Conservation (phyloP, 2,888 invertebrate genomes). For the Rhamphomyia laevipes region DNA sequence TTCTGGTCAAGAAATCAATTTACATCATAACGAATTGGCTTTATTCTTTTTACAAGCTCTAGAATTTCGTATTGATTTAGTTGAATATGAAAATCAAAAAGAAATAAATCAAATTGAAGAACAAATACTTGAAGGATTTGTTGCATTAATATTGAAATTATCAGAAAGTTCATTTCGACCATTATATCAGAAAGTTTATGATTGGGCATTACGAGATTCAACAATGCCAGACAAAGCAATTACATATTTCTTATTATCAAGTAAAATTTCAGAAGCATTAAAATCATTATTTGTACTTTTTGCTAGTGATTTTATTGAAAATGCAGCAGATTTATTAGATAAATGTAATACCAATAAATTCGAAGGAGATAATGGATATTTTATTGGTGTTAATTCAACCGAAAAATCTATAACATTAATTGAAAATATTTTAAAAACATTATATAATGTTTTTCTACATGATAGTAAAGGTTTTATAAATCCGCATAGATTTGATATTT, state of each 20-base stretch:
- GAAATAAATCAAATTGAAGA: slow-evolving; percentile 55
- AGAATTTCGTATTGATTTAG: slow-evolving; percentile 50
- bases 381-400: background rate
- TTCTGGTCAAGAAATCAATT: slow-evolving; percentile 49
- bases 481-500: slow-evolving; percentile 68
- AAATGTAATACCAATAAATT: slow-evolving; percentile 51
- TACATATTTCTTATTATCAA: slow-evolving; percentile 66
- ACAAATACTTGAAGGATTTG: slow-evolving; percentile 63
- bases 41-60: slow-evolving; percentile 62
- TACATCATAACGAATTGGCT: slow-evolving; percentile 55
- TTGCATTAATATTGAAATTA: slow-evolving; percentile 69
- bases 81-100: slow-evolving; percentile 29
- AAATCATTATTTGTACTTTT: slow-evolving; percentile 85
- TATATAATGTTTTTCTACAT: slow-evolving; percentile 66
- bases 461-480: slow-evolving; percentile 76
- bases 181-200: slow-evolving; percentile 73
- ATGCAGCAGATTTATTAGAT: slow-evolving; percentile 62
- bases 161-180: slow-evolving; percentile 84
- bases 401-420: slow-evolving; percentile 49
- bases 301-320: slow-evolving; percentile 71
- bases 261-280: slow-evolving; percentile 65
- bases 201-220: slow-evolving; percentile 61
- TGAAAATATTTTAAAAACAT: slow-evolving; percentile 59
- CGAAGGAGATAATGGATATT: background rate
- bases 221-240: slow-evolving; percentile 51